Evolutionary conservation across 2,113 vertebrate species (phyloP).

Genomic region (Petromus typicus): DNA sequence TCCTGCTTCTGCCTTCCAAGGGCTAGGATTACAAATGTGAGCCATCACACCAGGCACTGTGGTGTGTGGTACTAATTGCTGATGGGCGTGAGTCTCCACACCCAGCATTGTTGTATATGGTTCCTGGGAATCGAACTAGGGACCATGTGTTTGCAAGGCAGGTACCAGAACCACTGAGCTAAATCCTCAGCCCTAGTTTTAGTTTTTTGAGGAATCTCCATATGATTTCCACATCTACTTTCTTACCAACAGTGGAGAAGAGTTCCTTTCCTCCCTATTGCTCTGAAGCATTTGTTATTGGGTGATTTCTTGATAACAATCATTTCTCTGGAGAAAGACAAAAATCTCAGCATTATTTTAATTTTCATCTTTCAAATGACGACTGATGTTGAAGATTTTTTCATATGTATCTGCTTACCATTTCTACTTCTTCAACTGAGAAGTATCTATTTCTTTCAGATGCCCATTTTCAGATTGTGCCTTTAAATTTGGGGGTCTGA

Average conservation of each 20-base stretch:
- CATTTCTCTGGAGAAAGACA: not conserved
- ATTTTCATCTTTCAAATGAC: not conserved
- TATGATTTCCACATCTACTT: not conserved
- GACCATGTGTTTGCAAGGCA: too few relatives aligned
- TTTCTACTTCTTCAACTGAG: not conserved
- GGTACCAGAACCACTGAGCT: too few relatives aligned
- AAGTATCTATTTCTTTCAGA: not conserved
- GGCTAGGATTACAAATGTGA: too few relatives aligned
- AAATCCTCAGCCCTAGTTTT: too few relatives aligned
- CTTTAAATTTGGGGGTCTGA: not conserved
- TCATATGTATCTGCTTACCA: not conserved
- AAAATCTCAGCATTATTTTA: not conserved
- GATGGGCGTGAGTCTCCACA: too few relatives aligned
- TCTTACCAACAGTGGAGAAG: not conserved
- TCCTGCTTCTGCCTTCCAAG: too few relatives aligned
- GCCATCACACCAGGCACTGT: too few relatives aligned
- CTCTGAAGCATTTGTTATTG: not conserved
- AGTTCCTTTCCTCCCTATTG: not conserved
- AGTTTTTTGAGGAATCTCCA: not conserved
- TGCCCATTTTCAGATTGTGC: not conserved
- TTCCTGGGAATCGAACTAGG: too few relatives aligned
- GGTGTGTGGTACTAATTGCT: too few relatives aligned
- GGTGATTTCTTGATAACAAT: not conserved
- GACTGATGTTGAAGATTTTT: not conserved
- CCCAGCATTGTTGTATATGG: too few relatives aligned